phyloP scores from a whole-genome alignment of 2,888 invertebrate genomes.

The Mesochorus sp. region DNA sequence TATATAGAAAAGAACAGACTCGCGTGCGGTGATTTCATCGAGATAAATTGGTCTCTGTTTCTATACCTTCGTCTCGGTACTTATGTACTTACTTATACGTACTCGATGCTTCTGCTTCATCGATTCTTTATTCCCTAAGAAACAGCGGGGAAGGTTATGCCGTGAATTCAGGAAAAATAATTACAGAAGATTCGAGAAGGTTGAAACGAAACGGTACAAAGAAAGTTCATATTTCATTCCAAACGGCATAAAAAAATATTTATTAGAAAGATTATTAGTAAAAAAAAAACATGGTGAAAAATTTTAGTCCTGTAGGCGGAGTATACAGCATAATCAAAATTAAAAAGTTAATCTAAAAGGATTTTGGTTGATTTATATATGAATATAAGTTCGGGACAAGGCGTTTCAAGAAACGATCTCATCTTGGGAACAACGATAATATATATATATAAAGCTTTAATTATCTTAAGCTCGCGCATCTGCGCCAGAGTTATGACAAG shows the following conservation, averaged over 20 bases:
- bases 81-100: conserved; percentile 40
- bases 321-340: no score
- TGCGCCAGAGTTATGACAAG: conserved; percentile 66
- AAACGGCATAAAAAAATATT: neutral
- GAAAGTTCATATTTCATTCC: neutral
- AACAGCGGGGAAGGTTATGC: neutral
- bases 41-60: conserved; percentile 55
- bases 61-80: conserved; percentile 33
- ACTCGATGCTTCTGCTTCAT: conserved; percentile 1
- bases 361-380: no score
- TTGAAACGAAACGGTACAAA: neutral
- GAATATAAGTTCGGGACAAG: no score
- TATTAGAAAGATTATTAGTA: no score
- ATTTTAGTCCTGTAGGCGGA: no score
- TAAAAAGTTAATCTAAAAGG: no score
- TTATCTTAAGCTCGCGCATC: conserved; percentile 56
- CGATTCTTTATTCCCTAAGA: neutral
- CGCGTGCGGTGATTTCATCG: conserved; percentile 52
- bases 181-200: neutral
- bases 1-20: conserved; percentile 24
- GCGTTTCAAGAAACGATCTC: no score
- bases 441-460: conserved; percentile 31
- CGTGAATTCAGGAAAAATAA: conserved; percentile 20
- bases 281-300: no score
- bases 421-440: conserved; percentile 23